These are phyloP conservation scores for Python bivittatus DNA, from an alignment of 2,113 vertebrate species.

Conservation along the genomic window DNA sequence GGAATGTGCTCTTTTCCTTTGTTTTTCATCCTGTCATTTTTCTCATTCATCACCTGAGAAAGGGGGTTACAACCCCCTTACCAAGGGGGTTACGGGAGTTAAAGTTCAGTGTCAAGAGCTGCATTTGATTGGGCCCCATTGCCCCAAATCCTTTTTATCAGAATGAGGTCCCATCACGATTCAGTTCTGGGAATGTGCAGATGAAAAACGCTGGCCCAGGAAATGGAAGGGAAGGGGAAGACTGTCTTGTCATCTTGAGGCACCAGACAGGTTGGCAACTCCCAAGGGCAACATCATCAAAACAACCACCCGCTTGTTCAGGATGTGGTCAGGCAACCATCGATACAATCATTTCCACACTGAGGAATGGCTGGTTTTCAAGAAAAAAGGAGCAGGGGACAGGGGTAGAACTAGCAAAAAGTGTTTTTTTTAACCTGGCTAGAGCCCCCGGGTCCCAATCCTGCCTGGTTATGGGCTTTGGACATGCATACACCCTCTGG, in stretches of 20 bases:
- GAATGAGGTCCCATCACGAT: fast-evolving
- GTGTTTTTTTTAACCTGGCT: background rate
- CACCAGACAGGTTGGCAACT: conserved; percentile 47
- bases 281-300: conserved; percentile 36
- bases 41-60: background rate
- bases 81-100: background rate
- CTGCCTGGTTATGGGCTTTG: conserved; percentile 12
- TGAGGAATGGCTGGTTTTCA: conserved; percentile 10
- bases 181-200: background rate
- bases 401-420: conserved; percentile 36
- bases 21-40: background rate
- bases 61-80: background rate
- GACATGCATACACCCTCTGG: conserved; percentile 32
- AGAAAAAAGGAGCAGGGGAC: conserved; percentile 16
- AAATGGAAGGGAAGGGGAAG: background rate
- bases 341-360: conserved; percentile 41
- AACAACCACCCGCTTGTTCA: background rate
- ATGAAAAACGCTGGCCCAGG: background rate
- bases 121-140: background rate
- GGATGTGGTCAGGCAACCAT: conserved; percentile 45
- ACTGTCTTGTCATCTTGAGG: background rate
- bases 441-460: conserved; percentile 47
- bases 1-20: background rate
- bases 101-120: background rate
- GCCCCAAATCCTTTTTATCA: background rate